Percentiles rank a stretch among this genome's conserved stretches.
phyloP scores from a whole-genome alignment of 2,888 invertebrate genomes.

The Tholera decimalis region DNA sequence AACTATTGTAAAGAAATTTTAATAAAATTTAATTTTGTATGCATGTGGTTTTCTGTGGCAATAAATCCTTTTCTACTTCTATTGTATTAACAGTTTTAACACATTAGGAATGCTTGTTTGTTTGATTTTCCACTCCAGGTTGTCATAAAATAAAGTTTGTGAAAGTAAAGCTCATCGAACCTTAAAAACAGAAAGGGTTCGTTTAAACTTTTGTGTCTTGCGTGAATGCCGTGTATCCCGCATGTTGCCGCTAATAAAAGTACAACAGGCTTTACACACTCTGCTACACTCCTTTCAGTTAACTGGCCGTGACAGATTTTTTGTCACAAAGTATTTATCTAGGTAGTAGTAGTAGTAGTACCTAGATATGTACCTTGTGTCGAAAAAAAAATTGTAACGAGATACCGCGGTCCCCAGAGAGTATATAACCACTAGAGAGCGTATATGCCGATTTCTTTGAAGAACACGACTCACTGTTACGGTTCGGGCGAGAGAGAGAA shows the following conservation, averaged over 20 bases:
- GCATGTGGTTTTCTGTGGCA: no score
- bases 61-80: no score
- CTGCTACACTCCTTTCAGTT: not conserved
- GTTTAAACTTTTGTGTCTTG: slow-evolving; percentile 34
- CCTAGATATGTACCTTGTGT: no score
- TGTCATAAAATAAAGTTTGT: not conserved
- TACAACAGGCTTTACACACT: slow-evolving; percentile 31
- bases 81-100: not conserved
- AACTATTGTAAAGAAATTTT: no score
- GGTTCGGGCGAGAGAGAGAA: no score
- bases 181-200: slow-evolving; percentile 40
- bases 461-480: no score
- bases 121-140: not conserved
- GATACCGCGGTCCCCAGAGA: no score
- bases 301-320: not conserved
- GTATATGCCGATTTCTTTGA: no score
- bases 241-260: slow-evolving; percentile 31
- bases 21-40: no score
- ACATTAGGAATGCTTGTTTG: not conserved
- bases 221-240: slow-evolving; percentile 11
- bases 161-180: slow-evolving; percentile 11
- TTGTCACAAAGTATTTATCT: not conserved
- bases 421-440: no score
- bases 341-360: not conserved
- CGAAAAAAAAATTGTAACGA: no score